Percentiles rank a stretch among this genome's conserved stretches.
Evolutionary conservation across 2,113 vertebrate genomes (phyloP).

Genomic region (Oxygymnocypris stewartii): DNA sequence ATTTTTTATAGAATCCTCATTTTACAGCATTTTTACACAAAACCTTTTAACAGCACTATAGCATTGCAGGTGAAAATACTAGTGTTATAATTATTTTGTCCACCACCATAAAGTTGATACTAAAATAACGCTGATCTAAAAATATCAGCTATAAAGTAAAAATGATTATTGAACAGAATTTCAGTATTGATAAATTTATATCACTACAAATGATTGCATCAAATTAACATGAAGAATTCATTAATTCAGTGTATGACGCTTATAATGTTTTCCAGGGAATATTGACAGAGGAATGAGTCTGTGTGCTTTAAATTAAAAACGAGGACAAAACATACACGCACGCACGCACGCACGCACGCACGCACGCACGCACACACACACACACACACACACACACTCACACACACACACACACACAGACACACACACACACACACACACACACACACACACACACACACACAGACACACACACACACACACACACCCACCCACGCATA

Average conservation of each 20-base stretch:
- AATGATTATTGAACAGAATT: not conserved
- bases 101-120: not conserved
- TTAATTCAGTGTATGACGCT: not conserved
- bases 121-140: not conserved
- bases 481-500: not conserved
- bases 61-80: too few relatives aligned
- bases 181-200: not conserved
- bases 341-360: not conserved
- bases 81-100: too few relatives aligned
- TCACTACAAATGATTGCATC: not conserved
- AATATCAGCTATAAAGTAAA: not conserved
- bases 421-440: not conserved
- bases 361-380: not conserved
- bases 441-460: not conserved
- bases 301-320: not conserved
- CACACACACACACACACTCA: not conserved
- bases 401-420: not conserved
- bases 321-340: not conserved
- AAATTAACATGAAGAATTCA: not conserved
- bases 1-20: too few relatives aligned
- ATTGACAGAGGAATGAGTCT: not conserved
- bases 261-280: not conserved
- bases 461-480: not conserved
- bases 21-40: too few relatives aligned
- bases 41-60: too few relatives aligned